Percentiles rank a stretch among this genome's conserved stretches.
phyloP scores from a whole-genome alignment of 2,797 vertebrate genomes.

The Florisuga fusca region DNA sequence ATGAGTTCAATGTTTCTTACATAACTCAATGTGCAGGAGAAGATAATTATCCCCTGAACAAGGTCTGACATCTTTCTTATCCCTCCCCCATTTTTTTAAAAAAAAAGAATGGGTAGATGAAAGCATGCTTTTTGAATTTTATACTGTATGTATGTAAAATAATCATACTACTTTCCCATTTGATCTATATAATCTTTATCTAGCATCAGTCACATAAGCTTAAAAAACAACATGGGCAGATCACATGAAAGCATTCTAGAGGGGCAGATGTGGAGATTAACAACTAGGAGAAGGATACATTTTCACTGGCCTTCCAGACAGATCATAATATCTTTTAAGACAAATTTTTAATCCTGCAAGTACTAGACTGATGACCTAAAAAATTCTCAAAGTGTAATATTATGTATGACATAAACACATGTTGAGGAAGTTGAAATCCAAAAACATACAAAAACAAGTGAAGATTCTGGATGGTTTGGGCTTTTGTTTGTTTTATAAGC shows the following conservation, averaged over 20 bases:
- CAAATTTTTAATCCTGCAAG: slow-evolving; percentile 48
- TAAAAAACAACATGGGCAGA: slow-evolving; percentile 48
- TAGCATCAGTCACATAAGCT: slow-evolving; percentile 63
- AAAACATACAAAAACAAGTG: slow-evolving; percentile 19
- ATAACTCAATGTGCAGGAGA: background rate
- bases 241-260: slow-evolving; percentile 69
- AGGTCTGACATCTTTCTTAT: slow-evolving; percentile 36
- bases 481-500: slow-evolving; percentile 56
- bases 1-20: slow-evolving; percentile 48
- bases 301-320: slow-evolving; percentile 55
- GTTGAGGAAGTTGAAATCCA: background rate
- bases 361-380: slow-evolving; percentile 45
- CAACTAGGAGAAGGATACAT: slow-evolving; percentile 40
- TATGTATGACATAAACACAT: background rate
- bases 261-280: slow-evolving; percentile 63
- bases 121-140: slow-evolving; percentile 60
- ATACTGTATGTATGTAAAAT: slow-evolving; percentile 62
- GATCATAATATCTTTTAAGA: slow-evolving; percentile 29
- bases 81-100: background rate
- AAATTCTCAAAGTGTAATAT: background rate
- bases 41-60: slow-evolving; percentile 45
- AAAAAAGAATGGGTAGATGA: slow-evolving; percentile 24
- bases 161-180: slow-evolving; percentile 49
- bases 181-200: slow-evolving; percentile 67
- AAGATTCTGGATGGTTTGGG: slow-evolving; percentile 3